Evolutionary conservation across 2,888 invertebrate genomes (phyloP), one percentile per base, ranked within the genome.

Genomic region (Troilus luridus): DNA sequence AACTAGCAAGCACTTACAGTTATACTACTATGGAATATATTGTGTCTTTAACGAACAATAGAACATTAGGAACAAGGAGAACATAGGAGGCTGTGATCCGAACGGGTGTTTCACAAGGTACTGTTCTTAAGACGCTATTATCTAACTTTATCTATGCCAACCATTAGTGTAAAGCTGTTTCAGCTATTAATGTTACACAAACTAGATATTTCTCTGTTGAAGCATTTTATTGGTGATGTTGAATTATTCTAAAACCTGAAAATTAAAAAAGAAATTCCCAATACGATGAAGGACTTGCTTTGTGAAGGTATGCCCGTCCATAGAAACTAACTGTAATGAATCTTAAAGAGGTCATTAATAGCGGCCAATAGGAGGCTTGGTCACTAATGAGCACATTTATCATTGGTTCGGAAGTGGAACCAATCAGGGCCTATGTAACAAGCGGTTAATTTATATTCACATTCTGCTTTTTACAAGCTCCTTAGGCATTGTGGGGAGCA

Each of bases 351-450:
- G 56, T 85, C 85, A 85, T 56, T 85, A 85, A 85, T 85, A 85
- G 56, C n/a, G 56, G 10, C 85, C 56, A 85, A 85, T 85, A 56
- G 85, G 85, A 54, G 56, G 85, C 11, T 12, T 11, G 12, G 56
- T n/a, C 85, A 21, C 85, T 85, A 85, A 85, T 85, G 85, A 85
- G 85, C 41, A 85, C 85, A 56, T 85, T 56, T 85, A 85, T 85
- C 85, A 85, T 85, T 85, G 85, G 85, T 85, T 85, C 72, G 56
- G 85, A 56, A 85, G 85, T 58, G 85, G 85, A 85, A 85, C 85
- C 85, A 85, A 85, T 85, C 85, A 85, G 85, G 85, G 85, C 41
- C 85, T 58, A n/a, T 54, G 41, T 58, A 85, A 56, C 85, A 77
- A 58, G 85, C 54, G 56, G 56, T 85, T 58, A 54, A 58, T 85